A percentile compares a stretch with the other conserved stretches of the same genome.
These are phyloP conservation scores for Caenorhabditis japonica DNA, from an alignment of 2,888 invertebrate genomes.

Conservation along the genomic window DNA sequence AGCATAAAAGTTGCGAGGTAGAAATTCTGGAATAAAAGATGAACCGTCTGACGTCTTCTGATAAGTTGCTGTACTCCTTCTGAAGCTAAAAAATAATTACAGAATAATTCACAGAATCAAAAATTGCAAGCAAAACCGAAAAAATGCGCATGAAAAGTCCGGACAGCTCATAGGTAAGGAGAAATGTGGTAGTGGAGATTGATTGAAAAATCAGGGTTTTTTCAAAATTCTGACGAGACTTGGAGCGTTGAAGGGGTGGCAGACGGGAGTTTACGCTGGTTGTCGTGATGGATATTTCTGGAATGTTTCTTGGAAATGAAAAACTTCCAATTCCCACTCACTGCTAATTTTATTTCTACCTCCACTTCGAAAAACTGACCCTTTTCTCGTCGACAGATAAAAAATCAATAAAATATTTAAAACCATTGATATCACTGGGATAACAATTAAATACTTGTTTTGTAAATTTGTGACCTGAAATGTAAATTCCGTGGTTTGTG, in stretches of 20 bases:
- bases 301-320: too few relatives aligned
- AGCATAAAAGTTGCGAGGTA: constrained; percentile 26
- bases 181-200: constrained; percentile 31
- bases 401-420: constrained; percentile 7
- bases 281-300: too few relatives aligned
- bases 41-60: constrained; percentile 12
- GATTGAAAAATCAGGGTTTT: constrained; percentile 27
- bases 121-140: background rate
- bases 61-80: background rate
- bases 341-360: background rate
- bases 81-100: background rate
- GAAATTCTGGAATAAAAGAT: constrained; percentile 35
- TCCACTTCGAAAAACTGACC: background rate
- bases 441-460: constrained; percentile 9
- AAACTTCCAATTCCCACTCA: too few relatives aligned
- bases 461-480: constrained; percentile 10
- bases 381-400: constrained; percentile 1
- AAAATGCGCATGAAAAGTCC: constrained; percentile 12
- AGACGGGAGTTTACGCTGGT: too few relatives aligned
- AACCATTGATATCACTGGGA: constrained; percentile 7
- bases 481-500: too few relatives aligned
- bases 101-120: background rate
- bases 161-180: constrained; percentile 28
- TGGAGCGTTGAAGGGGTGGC: background rate
- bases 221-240: constrained; percentile 27